Conservation (phyloP, 2,113 vertebrate genomes). For the Psittacus erithacus region DNA sequence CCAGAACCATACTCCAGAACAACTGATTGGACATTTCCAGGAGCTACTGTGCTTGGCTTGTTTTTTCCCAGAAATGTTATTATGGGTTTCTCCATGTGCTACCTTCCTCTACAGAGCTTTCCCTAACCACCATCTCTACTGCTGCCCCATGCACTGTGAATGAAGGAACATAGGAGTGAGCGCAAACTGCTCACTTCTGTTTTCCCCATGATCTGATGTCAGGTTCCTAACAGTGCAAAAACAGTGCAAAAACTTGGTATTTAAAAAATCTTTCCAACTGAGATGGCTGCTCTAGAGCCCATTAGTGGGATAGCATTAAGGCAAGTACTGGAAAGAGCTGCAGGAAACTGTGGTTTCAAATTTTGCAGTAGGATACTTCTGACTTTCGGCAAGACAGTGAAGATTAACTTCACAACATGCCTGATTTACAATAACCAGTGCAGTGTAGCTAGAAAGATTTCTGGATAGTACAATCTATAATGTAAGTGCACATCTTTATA, state of each 20-base stretch:
- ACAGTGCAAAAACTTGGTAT: background rate
- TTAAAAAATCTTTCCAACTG: background rate
- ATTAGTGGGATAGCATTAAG: background rate
- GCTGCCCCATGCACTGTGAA: background rate
- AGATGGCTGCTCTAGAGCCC: background rate
- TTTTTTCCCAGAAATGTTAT: background rate
- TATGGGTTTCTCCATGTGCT: background rate
- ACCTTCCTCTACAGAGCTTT: background rate
- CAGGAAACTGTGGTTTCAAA: conserved; percentile 1
- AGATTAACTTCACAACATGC: background rate
- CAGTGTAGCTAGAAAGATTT: background rate
- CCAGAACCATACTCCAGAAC: background rate
- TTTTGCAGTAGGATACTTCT: background rate
- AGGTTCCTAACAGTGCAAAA: background rate
- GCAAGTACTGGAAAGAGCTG: background rate
- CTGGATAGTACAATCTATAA: background rate
- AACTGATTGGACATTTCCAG: background rate
- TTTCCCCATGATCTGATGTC: background rate
- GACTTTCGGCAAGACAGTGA: background rate
- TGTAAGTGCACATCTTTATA: background rate
- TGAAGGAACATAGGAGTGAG: background rate
- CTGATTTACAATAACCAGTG: background rate
- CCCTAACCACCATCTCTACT: background rate
- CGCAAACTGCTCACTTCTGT: background rate
- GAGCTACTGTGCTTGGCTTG: background rate